These are phyloP conservation scores for Pangasianodon gigas DNA, from an alignment of 2,113 vertebrate species.

Conservation along the genomic window DNA sequence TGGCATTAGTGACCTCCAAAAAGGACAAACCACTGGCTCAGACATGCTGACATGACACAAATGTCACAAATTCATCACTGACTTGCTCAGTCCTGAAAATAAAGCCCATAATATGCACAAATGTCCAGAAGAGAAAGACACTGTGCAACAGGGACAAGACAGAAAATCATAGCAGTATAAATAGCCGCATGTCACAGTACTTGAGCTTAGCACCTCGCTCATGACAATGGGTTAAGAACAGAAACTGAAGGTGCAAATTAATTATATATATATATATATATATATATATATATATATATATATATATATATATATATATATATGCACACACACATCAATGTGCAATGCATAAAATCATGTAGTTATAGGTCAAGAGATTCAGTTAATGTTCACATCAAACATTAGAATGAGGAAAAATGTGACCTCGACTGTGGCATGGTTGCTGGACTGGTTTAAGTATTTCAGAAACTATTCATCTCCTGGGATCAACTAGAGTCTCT, in stretches of 20 bases:
- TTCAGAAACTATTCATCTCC: background rate
- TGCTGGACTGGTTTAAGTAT: background rate
- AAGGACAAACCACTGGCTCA: background rate
- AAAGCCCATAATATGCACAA: constrained; percentile 27
- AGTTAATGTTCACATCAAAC: background rate
- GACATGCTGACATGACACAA: constrained; percentile 12
- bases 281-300: too few species aligned
- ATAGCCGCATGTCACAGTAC: background rate
- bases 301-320: too few species aligned
- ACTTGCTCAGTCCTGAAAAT: constrained; percentile 35
- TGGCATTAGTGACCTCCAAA: background rate
- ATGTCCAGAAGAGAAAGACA: constrained; percentile 5
- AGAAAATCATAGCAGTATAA: constrained; percentile 3
- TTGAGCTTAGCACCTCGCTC: background rate
- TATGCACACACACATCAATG: too few species aligned
- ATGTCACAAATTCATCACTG: constrained; percentile 30
- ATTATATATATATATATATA: background rate
- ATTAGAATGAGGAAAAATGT: background rate
- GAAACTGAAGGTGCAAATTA: background rate
- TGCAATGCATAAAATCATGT: background rate
- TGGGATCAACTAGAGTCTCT: background rate
- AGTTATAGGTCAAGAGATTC: background rate
- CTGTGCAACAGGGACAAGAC: background rate
- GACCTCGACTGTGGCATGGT: background rate
- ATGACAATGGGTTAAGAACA: constrained; percentile 30